Evolutionary conservation across 2,888 invertebrate genomes (phyloP).

Genomic region (Tipula lateralis): DNA sequence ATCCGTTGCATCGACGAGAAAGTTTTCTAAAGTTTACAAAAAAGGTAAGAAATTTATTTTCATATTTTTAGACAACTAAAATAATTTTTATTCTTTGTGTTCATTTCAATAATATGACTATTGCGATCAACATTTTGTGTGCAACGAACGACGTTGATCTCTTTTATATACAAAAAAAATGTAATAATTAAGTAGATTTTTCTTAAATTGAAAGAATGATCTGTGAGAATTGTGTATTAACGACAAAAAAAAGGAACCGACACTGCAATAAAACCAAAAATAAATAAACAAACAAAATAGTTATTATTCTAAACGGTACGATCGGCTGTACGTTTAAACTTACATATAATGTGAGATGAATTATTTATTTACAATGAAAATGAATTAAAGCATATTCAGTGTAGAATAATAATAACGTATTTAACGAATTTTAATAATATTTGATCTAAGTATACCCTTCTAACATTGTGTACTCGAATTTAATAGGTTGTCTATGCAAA

Average conservation of each 20-base stretch:
- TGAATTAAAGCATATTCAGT: not conserved
- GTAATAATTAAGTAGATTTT: not conserved
- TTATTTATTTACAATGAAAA: not conserved
- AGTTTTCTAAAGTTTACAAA: not conserved
- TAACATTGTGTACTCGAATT: too few relatives aligned
- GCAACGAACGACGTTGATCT: not conserved
- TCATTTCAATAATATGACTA: not conserved
- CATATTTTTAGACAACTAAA: not conserved
- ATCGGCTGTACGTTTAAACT: not conserved
- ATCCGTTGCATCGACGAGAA: not conserved
- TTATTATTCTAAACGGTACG: not conserved
- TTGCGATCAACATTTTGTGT: not conserved
- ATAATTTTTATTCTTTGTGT: not conserved
- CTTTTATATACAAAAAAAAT: not conserved
- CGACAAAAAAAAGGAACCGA: not conserved
- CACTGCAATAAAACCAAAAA: not conserved
- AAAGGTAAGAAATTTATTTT: not conserved
- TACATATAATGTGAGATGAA: not conserved
- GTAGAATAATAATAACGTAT: not conserved
- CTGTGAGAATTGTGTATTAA: not conserved
- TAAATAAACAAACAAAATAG: not conserved
- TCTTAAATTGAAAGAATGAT: not conserved
- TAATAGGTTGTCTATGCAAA: too few relatives aligned
- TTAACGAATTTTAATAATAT: not conserved
- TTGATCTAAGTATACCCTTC: not conserved